Conservation (phyloP, 2,888 invertebrate species). For the Hoplodrina ambigua region DNA sequence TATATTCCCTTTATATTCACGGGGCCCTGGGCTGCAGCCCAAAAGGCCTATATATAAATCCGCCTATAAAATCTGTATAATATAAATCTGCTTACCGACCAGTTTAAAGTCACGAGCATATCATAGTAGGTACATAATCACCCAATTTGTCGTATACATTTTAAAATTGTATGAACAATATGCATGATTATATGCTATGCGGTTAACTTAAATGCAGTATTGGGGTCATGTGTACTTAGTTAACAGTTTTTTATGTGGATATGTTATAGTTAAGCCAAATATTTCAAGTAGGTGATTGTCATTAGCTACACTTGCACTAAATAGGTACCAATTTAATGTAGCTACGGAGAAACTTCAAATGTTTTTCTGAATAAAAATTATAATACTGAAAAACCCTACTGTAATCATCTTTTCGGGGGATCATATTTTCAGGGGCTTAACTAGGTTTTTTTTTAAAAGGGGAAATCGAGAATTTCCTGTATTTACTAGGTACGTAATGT, state of each 20-base stretch:
- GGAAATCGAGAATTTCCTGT: no score
- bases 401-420: no score
- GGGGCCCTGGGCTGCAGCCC: no score
- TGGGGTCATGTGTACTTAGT: not conserved
- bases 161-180: conserved; percentile 23
- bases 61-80: no score
- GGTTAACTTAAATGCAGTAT: conserved; percentile 16
- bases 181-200: conserved; percentile 29
- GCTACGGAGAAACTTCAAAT: no score
- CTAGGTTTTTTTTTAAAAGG: not conserved
- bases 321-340: no score
- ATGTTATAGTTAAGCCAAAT: not conserved
- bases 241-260: not conserved
- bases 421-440: not conserved
- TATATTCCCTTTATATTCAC: no score
- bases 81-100: not conserved
- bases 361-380: no score
- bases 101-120: conserved; percentile 19
- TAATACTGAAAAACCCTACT: no score
- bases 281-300: not conserved
- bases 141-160: conserved; percentile 34
- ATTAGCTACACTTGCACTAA: no score
- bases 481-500: no score
- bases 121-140: conserved; percentile 22
- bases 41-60: no score